Evolutionary conservation across 2,113 vertebrate species (phyloP), one percentile per base, ranked within the genome.

Genomic region (Silurus asotus): DNA sequence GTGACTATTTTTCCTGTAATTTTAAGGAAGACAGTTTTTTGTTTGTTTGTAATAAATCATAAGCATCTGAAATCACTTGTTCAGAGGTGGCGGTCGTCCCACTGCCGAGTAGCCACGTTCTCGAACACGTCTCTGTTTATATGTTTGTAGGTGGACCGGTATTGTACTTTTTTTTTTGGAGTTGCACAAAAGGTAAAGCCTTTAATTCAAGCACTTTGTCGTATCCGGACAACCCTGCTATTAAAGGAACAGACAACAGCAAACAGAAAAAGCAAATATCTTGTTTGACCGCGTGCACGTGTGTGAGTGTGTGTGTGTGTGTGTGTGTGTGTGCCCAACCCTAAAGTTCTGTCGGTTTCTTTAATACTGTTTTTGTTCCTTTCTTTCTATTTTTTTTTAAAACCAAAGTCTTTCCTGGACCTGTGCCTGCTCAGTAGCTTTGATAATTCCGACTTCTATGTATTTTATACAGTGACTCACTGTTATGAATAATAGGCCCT

Each of bases 371-470:
- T 86, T 64, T 67, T 84, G 51, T 51, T 91, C 91, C 92, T 84
- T 75, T 65, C 88, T 88, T 37, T 37, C 37, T 37, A 1, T 37
- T 37, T 37, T 37, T 37, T 37, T 37, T 37, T 37, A 37, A 37
- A 37, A 37, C 84, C 90, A 84, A 82, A 90, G 76, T 84, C 45
- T 20, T 11, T 84, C 37, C 81, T 93, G 92, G 90, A 89, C 51
- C 75, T 49, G 25, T 75, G 90, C 92, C 92, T 93, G 76, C 25
- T 28, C 89, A 89, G 90, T 90, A 89, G 88, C 79, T 89, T 81
- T 67, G 86, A 88, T 91, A 83, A 82, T 49, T 55, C 80, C 75
- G 86, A 93, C 84, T 13, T 84, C 88, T 80, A 70, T 82, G 74
- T 61, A 82, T 83, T 91, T 83, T 79, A 37, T 37, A 37, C 37